A percentile compares a stretch with the other conserved stretches of the same genome.
Evolutionary conservation across 2,113 vertebrate genomes (phyloP).

Genomic region (Scomber colias): DNA sequence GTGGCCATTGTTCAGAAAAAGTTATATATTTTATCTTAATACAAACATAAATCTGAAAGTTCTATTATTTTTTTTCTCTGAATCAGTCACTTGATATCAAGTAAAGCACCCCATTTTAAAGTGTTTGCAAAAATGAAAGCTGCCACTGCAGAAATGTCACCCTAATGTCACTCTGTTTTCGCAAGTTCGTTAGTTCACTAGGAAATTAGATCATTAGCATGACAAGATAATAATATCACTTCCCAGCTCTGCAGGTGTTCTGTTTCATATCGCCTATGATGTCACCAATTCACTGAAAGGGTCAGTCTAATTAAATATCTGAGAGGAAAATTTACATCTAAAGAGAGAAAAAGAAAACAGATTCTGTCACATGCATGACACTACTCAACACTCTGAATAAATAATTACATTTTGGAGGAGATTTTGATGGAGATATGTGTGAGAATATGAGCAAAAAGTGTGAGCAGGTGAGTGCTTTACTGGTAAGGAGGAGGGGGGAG

Average conservation of each 20-base stretch:
- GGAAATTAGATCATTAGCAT: constrained; percentile 7
- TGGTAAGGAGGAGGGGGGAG: background rate
- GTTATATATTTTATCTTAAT: background rate
- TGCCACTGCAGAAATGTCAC: background rate
- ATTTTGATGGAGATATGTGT: constrained; percentile 9
- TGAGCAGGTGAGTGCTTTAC: background rate
- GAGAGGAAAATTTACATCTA: constrained; percentile 49
- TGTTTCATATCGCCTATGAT: constrained; percentile 25
- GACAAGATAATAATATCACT: constrained; percentile 22
- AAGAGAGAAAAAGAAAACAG: constrained; percentile 32
- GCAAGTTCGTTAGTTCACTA: background rate
- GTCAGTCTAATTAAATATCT: constrained; percentile 65
- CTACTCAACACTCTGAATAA: constrained; percentile 38
- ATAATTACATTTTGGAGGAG: constrained; percentile 31
- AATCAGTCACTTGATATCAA: background rate
- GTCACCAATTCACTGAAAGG: constrained; percentile 40
- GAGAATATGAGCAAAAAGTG: constrained; percentile 18
- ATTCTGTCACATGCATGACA: constrained; percentile 32
- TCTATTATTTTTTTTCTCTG: background rate
- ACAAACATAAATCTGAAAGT: background rate
- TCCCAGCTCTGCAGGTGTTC: constrained; percentile 7
- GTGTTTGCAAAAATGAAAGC: background rate
- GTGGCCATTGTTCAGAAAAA: background rate
- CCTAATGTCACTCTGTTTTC: background rate
- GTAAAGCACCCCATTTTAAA: background rate